Conservation (phyloP, 2,797 vertebrate genomes). For the Gouania willdenowi region DNA sequence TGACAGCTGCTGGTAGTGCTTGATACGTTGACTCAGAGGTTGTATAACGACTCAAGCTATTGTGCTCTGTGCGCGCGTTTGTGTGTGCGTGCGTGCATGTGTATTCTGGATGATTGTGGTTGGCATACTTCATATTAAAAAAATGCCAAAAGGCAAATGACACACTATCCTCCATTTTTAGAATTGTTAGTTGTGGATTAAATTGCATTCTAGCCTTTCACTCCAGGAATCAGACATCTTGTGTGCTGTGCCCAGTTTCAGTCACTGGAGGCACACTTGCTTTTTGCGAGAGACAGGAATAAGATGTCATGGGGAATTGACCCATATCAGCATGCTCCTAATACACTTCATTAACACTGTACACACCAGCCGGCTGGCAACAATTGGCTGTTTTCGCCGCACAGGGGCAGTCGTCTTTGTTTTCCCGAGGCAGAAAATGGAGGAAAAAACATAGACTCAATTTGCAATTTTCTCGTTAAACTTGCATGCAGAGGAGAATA, state of each 20-base stretch:
- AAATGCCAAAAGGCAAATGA: constrained; percentile 50
- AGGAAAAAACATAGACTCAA: constrained; percentile 18
- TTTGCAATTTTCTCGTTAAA: constrained; percentile 31
- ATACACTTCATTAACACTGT: constrained; percentile 32
- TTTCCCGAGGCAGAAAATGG: constrained; percentile 8
- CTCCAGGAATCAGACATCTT: constrained; percentile 20
- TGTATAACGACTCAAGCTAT: constrained; percentile 44
- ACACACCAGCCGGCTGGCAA: background rate
- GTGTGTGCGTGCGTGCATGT: constrained; percentile 11
- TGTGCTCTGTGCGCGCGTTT: constrained; percentile 9
- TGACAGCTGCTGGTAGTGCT: constrained; percentile 62
- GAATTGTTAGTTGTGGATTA: constrained; percentile 48
- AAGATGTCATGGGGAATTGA: constrained; percentile 36
- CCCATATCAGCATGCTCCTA: constrained; percentile 29
- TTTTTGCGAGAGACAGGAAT: constrained; percentile 39
- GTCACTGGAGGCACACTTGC: constrained; percentile 10
- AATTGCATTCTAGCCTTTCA: constrained; percentile 35
- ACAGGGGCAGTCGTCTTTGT: constrained; percentile 1
- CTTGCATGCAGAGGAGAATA: constrained; percentile 11
- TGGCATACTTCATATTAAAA: constrained; percentile 33
- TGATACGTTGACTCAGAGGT: constrained; percentile 49
- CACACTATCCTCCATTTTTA: constrained; percentile 42
- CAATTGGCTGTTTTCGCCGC: background rate
- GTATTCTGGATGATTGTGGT: constrained; percentile 17
- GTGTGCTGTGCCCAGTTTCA: constrained; percentile 19